phyloP scores from a whole-genome alignment of 1,140 invertebrate species.

The Solen grandis region DNA sequence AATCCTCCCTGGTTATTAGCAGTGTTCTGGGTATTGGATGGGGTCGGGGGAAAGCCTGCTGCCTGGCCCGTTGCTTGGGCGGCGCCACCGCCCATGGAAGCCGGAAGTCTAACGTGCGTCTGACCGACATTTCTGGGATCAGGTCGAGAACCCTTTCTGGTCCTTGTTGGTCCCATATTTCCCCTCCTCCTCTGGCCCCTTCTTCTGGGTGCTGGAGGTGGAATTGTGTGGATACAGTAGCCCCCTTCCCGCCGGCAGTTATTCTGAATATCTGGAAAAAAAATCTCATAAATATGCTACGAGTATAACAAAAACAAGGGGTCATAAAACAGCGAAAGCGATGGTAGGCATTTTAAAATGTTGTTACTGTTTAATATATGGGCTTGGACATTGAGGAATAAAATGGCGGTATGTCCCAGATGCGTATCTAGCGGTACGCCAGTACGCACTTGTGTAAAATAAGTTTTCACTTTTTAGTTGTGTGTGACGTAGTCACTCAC shows the following conservation, averaged over 20 bases:
- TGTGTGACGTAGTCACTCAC: too few species aligned
- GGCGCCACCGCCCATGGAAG: not conserved
- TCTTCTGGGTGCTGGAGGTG: conserved; percentile 23
- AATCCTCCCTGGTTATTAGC: not conserved
- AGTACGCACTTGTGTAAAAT: too few species aligned
- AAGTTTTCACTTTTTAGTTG: too few species aligned
- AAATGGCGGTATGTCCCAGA: not conserved
- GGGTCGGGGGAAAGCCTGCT: not conserved
- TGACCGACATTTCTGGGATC: conserved; percentile 8
- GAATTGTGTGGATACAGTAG: conserved; percentile 36
- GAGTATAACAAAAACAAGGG: not conserved
- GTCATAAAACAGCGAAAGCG: not conserved
- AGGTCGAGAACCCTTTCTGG: conserved; percentile 6
- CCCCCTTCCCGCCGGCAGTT: conserved; percentile 36
- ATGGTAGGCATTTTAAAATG: not conserved
- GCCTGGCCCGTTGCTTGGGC: not conserved
- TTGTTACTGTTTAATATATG: not conserved
- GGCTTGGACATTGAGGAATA: not conserved
- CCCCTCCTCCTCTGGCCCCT: not conserved
- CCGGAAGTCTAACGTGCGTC: conserved; percentile 35
- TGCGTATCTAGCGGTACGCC: too few species aligned
- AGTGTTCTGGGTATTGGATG: not conserved
- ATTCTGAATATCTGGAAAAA: conserved; percentile 33
- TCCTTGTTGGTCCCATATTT: not conserved
- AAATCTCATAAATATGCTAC: not conserved